phyloP scores from a whole-genome alignment of 2,888 invertebrate genomes.

The Allolobophora icterica region DNA sequence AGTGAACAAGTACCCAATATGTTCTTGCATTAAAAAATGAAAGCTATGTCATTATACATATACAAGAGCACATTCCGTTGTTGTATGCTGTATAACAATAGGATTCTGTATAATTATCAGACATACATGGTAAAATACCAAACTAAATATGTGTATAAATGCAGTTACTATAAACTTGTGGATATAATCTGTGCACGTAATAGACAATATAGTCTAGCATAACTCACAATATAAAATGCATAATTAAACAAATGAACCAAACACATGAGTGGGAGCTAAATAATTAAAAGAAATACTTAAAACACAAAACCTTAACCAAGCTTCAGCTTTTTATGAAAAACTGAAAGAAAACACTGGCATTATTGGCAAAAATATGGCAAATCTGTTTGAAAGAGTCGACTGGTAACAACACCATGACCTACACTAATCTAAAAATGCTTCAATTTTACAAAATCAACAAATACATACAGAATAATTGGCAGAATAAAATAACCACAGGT shows the following conservation, averaged over 20 bases:
- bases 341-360: not conserved
- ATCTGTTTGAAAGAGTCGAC: not conserved
- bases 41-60: conserved; percentile 17
- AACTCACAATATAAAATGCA: conserved; percentile 17
- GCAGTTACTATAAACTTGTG: conserved; percentile 1
- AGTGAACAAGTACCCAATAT: conserved; percentile 17
- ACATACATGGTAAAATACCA: not conserved
- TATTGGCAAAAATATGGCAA: not conserved
- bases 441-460: not conserved
- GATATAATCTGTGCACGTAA: not conserved
- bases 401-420: not conserved
- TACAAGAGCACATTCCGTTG: not conserved
- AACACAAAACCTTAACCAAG: not conserved
- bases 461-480: not conserved
- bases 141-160: conserved; percentile 9
- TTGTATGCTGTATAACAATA: conserved; percentile 17
- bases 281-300: conserved; percentile 11
- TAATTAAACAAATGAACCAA: conserved; percentile 11
- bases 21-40: conserved; percentile 3
- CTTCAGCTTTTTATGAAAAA: not conserved
- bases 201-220: conserved; percentile 17
- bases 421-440: not conserved
- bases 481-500: not conserved
- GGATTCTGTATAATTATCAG: conserved; percentile 10
- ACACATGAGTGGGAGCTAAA: conserved; percentile 17